A percentile compares a stretch with the other conserved stretches of the same genome.
Evolutionary conservation across 1,140 invertebrate species (phyloP).

Genomic region (Lepidurus packardi): DNA sequence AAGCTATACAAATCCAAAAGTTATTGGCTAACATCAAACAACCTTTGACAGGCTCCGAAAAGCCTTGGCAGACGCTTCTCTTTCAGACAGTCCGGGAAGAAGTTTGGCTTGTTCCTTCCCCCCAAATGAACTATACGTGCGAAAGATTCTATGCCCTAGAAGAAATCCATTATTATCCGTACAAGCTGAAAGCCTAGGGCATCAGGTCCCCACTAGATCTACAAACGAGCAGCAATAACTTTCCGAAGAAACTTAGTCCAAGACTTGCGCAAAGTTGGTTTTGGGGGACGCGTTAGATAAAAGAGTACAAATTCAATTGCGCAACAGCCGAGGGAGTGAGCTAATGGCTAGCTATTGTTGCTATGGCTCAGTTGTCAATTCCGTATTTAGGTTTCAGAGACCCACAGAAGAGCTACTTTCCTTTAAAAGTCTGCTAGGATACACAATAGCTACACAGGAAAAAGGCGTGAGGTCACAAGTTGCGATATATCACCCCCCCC

Average conservation of each 20-base stretch:
- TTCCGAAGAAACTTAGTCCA: neutral
- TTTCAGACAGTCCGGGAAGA: neutral
- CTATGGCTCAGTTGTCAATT: neutral
- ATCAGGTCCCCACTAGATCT: neutral
- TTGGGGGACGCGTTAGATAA: neutral
- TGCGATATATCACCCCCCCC: neutral
- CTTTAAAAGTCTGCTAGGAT: neutral
- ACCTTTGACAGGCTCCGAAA: neutral
- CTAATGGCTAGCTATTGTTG: conserved; percentile 8
- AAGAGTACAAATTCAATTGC: conserved; percentile 6
- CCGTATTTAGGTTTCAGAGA: conserved; percentile 2
- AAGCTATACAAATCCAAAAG: neutral
- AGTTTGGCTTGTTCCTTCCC: neutral
- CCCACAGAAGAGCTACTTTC: neutral
- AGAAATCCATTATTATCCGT: neutral
- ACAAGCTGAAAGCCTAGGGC: neutral
- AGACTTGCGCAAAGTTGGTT: neutral
- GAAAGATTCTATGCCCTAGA: neutral
- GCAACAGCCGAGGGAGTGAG: conserved; percentile 3
- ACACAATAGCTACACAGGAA: neutral
- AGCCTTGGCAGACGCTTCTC: neutral
- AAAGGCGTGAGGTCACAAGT: conserved; percentile 9
- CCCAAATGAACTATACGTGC: neutral
- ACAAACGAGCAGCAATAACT: neutral
- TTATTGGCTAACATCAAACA: conserved; percentile 13